These are phyloP conservation scores for Centropyge bicolor DNA, from an alignment of 2,797 vertebrate species.

Conservation along the genomic window DNA sequence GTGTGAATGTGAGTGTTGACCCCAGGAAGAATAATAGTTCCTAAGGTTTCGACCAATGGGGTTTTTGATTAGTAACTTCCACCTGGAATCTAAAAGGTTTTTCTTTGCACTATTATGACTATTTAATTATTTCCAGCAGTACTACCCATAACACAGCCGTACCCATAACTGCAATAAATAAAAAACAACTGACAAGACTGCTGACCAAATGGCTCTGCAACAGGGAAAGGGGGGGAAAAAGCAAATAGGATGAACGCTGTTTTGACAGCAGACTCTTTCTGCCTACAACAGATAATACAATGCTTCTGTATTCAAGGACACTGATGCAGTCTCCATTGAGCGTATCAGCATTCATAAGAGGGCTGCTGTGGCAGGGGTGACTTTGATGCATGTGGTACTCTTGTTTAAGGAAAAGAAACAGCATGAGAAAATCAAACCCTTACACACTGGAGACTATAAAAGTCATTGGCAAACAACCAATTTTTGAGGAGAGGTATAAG, in stretches of 20 bases:
- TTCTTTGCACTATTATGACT: conserved; percentile 12
- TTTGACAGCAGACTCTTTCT: conserved; percentile 63
- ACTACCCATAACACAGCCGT: conserved; percentile 23
- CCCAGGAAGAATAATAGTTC: conserved; percentile 22
- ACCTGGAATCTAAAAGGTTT: conserved; percentile 39
- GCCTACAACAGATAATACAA: conserved; percentile 65
- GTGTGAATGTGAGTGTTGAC: conserved; percentile 23
- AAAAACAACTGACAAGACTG: conserved; percentile 30
- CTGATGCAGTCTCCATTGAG: conserved; percentile 61
- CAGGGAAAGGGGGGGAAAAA: conserved; percentile 11
- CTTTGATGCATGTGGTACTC: conserved; percentile 79
- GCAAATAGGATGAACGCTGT: conserved; percentile 36
- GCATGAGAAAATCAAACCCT: conserved; percentile 73
- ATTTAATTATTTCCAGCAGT: conserved; percentile 40
- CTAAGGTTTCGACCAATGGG: background rate
- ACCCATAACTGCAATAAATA: conserved; percentile 34
- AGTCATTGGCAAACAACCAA: conserved; percentile 59
- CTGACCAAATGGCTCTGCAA: conserved; percentile 46
- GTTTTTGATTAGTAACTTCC: conserved; percentile 15
- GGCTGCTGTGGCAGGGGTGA: conserved; percentile 73
- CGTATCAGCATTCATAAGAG: conserved; percentile 78
- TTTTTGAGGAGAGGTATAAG: conserved; percentile 53
- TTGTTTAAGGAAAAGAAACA: conserved; percentile 73
- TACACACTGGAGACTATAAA: conserved; percentile 65
- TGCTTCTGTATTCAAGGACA: conserved; percentile 78